Evolutionary conservation across 2,888 invertebrate genomes (phyloP), one percentile per base, ranked within the genome.

Genomic region (Caenorhabditis zanzibari): DNA sequence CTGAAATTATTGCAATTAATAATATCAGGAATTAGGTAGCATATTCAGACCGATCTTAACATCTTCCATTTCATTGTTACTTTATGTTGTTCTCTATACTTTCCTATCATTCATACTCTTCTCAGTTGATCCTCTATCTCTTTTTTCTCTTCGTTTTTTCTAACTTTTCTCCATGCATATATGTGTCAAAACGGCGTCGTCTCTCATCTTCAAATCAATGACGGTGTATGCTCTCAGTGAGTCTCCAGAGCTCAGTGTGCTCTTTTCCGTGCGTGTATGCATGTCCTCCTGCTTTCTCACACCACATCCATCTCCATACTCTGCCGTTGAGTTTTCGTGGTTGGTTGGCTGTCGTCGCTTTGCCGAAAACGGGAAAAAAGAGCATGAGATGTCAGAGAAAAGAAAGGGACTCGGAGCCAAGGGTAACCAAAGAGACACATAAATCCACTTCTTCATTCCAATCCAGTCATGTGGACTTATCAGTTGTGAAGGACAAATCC

Each of bases 131-230:
- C 12, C 14, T 1, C 6, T 28, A 26, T 44, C 44, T 47, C 47
- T 63, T 71, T n/a, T 47, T 22, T 58, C 71, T 58, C 44, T 44
- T 69, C 24, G 35, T 35, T 10, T 38, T 38, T 54, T 32, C 12
- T 54, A 54, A 19, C 35, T 68, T 19, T 52, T 32, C 41, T 19
- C 49, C 12, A 26, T 54, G 26, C 54, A 54, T 54, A 19, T 35
- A 54, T 68, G 38, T 68, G 54, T 38, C 54, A 54, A 54, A 68
- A 68, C 22, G 35, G 54, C 68, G 49, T 54, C 68, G 66, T 68
- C 68, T 52, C 68, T 68, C 68, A 68, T 68, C 54, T 68, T 38
- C 38, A 68, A 68, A 68, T 68, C 68, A 68, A 68, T 68, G 68
- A 68, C 68, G 68, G 68, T 68, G 68, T 38, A 38, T 68, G 64